Evolutionary conservation across 2,113 vertebrate genomes (phyloP), one percentile per base, ranked within the genome.

Genomic region (Chinchilla lanigera): DNA sequence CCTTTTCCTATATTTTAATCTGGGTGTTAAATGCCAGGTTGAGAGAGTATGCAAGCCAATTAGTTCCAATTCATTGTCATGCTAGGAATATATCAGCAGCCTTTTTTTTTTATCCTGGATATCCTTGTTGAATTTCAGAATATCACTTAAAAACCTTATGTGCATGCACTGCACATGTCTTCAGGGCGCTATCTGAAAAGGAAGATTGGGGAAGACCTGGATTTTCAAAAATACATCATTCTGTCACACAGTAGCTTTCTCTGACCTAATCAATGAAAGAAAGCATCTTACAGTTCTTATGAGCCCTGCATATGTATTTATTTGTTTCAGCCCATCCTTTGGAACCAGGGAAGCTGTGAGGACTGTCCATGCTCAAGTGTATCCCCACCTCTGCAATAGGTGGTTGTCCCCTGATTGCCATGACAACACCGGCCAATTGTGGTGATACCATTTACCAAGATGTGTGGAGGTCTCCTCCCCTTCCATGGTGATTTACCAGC

Each of bases 1-100:
- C 44, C 7, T 83, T 93, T 91, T 77, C 11, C n/a, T 90, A 22
- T 89, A 58, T 90, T 97, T 92, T 63, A 47, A 86, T 88, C 33
- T 86, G 38, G 35, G 56, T 16, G 33, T 91, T 86, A 69, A 52
- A 58, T 90, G 67, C 47, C 26, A 58, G 71, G 33, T 71, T 93
- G 50, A 96, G 33, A 75, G 73, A 83, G 16, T 52, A 50, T 56
- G 47, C 22, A 86, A 83, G n/a, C 7, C 58, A 87, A 7, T 85
- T 69, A 47, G 41, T 71, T 84, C 69, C 78, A 44, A 89, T 71
- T 86, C 28, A 89, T 3, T 47, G 17, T 91, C 69, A 54, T 78
- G 52, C 22, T 63, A 24, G 44, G 26, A 56, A 73, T n/a, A 26
- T 44, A 47, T 47, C 56, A 85, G 11, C n/a, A 63, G 47, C 88